Base-by-base conservation (phyloP, 2,113 vertebrate genomes). In the Rhadina sibilatrix region DNA sequence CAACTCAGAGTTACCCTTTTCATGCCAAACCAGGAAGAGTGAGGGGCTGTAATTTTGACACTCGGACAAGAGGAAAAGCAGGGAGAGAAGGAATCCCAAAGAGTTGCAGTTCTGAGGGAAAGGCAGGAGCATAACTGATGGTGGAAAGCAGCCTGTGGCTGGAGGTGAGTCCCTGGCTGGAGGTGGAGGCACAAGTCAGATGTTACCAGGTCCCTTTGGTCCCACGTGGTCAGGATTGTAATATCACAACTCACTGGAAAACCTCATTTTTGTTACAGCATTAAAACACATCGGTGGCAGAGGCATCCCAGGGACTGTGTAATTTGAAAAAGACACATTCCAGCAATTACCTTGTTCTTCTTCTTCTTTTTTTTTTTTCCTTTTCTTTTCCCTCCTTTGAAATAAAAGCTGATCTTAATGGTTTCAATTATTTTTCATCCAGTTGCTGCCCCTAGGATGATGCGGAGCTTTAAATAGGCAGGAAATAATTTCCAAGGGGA, bases 361-460 rank as follows among this genome's bases (percentile, higher is more conserved):
- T 59, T 16, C 11, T 59, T 57, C 25, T 6, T 27, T 33, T 42
- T 53, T 47, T 30, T 31, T 27, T 25, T 17, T 7, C 37, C 37
- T 10, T 38, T 38, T 38, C 37, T 38, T 21, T 3, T 5, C 15
- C n/a, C 22, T 37, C 13, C 18, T 61, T 87, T 88, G 61, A 91
- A 87, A 94, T 59, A 83, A 83, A 93, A 94, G 71, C 47, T 54
- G 68, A 63, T 95, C 91, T 90, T 94, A 60, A 93, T 96, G 87
- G 82, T 87, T 96, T 96, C 86, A 79, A 91, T 96, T 88, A 92
- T 94, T 93, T 89, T 95, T 94, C 64, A 71, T 94, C 74, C 83
- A 77, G 31, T 77, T 53, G 46, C 71, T 89, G 82, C 75, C 94
- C 94, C 31, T 60, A 46, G 87, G 79, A 93, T 66, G 80, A 53